Evolutionary conservation across 2,888 invertebrate genomes (phyloP).

Genomic region (Apodemia duryi): DNA sequence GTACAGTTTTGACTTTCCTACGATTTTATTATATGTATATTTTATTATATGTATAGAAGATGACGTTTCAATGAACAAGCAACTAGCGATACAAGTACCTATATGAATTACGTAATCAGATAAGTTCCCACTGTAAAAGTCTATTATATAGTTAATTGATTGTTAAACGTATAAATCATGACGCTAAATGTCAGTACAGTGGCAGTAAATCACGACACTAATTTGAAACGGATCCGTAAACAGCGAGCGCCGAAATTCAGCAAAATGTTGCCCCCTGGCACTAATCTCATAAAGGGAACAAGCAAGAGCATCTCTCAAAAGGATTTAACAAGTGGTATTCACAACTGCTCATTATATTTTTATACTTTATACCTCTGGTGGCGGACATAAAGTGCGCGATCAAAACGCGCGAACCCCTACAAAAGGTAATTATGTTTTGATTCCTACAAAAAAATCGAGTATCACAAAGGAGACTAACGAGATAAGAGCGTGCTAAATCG

Average conservation of each 20-base stretch:
- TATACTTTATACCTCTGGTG: slow-evolving; percentile 73
- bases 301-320: slow-evolving; percentile 63
- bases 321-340: slow-evolving; percentile 78
- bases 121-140: slow-evolving; percentile 1
- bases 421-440: slow-evolving; percentile 80
- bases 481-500: slow-evolving; percentile 80
- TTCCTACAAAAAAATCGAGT: slow-evolving; percentile 75
- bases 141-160: slow-evolving; percentile 21
- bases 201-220: slow-evolving; percentile 67
- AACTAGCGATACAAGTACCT: neutral
- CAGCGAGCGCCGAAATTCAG: slow-evolving; percentile 46
- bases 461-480: slow-evolving; percentile 80
- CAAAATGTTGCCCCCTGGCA: slow-evolving; percentile 44
- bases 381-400: slow-evolving; percentile 73
- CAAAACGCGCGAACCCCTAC: slow-evolving; percentile 77
- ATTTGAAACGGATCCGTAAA: slow-evolving; percentile 71
- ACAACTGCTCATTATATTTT: slow-evolving; percentile 75
- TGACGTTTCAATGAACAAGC: neutral
- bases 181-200: slow-evolving; percentile 49
- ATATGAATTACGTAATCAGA: slow-evolving; percentile 4
- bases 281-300: slow-evolving; percentile 68
- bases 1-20: too few relatives aligned
- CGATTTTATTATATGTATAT: too few relatives aligned
- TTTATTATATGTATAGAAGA: too few relatives aligned
- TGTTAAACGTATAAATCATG: slow-evolving; percentile 49